phyloP scores from a whole-genome alignment of 2,113 vertebrate genomes.

The Corythoichthys intestinalis region DNA sequence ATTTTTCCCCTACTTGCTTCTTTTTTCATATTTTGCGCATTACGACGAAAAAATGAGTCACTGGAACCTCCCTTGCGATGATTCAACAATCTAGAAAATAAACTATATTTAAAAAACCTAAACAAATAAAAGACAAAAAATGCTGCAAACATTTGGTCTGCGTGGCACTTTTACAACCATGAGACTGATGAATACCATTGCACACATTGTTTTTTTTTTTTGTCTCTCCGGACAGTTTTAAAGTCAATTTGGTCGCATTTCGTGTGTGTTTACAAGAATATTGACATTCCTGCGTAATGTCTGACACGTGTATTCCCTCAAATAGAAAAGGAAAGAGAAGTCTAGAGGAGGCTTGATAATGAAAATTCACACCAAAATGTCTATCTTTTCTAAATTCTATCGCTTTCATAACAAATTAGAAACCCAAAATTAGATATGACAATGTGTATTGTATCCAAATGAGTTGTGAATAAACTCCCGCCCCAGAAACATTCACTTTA shows the following conservation, averaged over 20 bases:
- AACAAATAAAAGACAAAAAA: slow-evolving; percentile 36
- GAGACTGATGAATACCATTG: slow-evolving; percentile 64
- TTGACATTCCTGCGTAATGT: slow-evolving; percentile 55
- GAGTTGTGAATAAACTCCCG: too few species aligned
- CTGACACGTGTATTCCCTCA: slow-evolving; percentile 41
- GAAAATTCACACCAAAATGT: background rate
- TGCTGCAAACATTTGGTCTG: slow-evolving; percentile 56
- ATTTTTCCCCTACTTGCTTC: background rate
- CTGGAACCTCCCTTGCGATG: slow-evolving; percentile 43
- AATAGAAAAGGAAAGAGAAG: slow-evolving; percentile 32
- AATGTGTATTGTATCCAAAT: too few species aligned
- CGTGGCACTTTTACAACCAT: slow-evolving; percentile 51
- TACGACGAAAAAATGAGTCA: slow-evolving; percentile 45
- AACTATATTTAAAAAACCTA: slow-evolving; percentile 45
- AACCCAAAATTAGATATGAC: too few species aligned
- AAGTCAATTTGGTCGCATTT: slow-evolving; percentile 19
- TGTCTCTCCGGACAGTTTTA: slow-evolving; percentile 27
- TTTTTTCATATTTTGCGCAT: slow-evolving; percentile 27
- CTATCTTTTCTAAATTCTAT: background rate
- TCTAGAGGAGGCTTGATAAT: background rate
- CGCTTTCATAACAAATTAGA: background rate
- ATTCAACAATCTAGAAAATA: slow-evolving; percentile 51
- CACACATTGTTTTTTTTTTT: slow-evolving; percentile 59
- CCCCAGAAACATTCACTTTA: too few species aligned
- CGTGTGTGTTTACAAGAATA: slow-evolving; percentile 38